A percentile compares a stretch with the other conserved stretches of the same genome.
Conservation (phyloP, 2,113 vertebrate species). For the Cavia aperea region DNA sequence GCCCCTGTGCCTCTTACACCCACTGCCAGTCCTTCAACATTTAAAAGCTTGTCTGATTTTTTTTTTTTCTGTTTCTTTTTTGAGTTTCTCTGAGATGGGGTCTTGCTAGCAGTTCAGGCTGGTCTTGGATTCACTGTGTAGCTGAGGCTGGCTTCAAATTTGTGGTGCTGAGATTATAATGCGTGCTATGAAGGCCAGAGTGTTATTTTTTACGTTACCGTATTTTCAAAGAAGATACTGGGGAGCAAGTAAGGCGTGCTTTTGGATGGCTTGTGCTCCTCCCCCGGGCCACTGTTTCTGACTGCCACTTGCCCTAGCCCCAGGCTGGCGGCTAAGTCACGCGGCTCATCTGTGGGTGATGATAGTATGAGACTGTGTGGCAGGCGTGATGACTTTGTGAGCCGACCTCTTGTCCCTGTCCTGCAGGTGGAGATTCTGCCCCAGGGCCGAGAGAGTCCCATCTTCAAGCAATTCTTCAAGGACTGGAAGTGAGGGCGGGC, state of each 20-base stretch:
- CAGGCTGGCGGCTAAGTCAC: rapidly evolving
- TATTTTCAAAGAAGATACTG: not conserved
- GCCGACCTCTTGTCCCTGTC: not conserved
- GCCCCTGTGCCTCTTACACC: no score
- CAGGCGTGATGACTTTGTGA: not conserved
- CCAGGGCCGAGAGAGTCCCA: conserved; percentile 85
- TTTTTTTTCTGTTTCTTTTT: not conserved
- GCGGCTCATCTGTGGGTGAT: not conserved
- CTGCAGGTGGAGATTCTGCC: conserved; percentile 90
- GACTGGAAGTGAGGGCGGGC: conserved; percentile 81
- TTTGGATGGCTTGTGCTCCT: not conserved
- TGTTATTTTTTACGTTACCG: not conserved
- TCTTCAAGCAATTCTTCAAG: conserved; percentile 94
- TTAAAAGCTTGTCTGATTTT: not conserved
- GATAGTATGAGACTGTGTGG: not conserved
- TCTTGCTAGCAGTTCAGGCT: not conserved
- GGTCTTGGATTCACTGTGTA: not conserved
- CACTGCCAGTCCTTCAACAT: not conserved
- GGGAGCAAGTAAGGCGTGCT: not conserved
- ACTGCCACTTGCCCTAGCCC: not conserved
- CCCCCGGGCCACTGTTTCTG: not conserved
- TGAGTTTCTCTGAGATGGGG: not conserved
- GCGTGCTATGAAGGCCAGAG: not conserved
- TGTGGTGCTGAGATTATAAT: not conserved
- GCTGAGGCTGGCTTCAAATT: not conserved